Conservation (phyloP, 1,140 invertebrate genomes). For the Arion vulgaris region DNA sequence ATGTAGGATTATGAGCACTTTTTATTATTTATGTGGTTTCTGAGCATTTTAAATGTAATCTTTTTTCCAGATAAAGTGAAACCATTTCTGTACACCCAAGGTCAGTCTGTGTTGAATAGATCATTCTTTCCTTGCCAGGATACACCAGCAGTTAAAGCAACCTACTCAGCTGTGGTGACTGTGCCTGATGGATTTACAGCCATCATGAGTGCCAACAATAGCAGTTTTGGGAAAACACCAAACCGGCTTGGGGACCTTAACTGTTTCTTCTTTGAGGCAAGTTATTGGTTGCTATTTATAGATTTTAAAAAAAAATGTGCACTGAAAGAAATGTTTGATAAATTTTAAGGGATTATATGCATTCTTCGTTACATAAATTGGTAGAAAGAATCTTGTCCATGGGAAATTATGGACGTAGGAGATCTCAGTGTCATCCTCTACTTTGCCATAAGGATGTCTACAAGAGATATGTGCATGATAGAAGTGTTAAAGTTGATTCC, state of each 20-base stretch:
- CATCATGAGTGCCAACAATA: slow-evolving; percentile 86
- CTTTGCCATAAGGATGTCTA: too few species aligned
- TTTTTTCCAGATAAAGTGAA: slow-evolving; percentile 80
- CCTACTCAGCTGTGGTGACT: slow-evolving; percentile 85
- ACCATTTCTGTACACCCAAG: slow-evolving; percentile 93
- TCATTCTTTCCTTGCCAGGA: slow-evolving; percentile 88
- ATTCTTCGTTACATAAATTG: neutral
- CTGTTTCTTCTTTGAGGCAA: slow-evolving; percentile 80
- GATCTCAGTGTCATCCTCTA: too few species aligned
- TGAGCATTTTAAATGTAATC: neutral
- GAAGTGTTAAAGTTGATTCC: too few species aligned
- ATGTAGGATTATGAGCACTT: too few species aligned
- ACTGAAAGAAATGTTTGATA: neutral
- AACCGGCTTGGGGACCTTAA: slow-evolving; percentile 78
- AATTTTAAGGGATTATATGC: too few species aligned
- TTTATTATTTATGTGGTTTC: too few species aligned
- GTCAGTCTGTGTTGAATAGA: slow-evolving; percentile 84
- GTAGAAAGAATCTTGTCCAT: too few species aligned
- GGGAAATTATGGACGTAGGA: too few species aligned
- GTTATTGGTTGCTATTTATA: neutral
- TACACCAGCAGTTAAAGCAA: slow-evolving; percentile 89
- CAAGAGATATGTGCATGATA: too few species aligned
- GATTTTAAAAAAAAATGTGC: neutral
- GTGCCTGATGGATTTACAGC: slow-evolving; percentile 77
- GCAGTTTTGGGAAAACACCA: slow-evolving; percentile 40